These are phyloP conservation scores for Ophioninae sp. DNA, from an alignment of 2,888 invertebrate species.

Conservation along the genomic window DNA sequence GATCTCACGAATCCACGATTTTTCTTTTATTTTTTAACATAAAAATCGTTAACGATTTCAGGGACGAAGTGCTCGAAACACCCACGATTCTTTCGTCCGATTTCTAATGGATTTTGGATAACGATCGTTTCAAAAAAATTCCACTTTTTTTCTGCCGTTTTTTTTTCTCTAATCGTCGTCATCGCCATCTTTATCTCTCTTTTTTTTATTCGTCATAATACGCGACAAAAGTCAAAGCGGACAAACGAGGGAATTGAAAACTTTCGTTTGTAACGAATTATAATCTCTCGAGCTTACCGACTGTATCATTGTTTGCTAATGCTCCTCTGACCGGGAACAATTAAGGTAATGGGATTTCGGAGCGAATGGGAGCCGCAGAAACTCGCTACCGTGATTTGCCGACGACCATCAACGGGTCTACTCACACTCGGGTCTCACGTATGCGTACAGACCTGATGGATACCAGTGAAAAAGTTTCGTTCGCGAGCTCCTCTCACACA, in stretches of 20 bases:
- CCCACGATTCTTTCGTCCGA: neutral
- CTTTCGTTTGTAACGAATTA: conserved; percentile 43
- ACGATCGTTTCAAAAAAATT: neutral
- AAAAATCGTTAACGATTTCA: no score
- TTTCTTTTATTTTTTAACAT: no score
- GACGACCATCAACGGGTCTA: neutral
- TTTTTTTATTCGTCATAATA: neutral
- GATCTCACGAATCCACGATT: no score
- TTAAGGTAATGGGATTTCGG: conserved; percentile 54
- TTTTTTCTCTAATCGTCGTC: neutral
- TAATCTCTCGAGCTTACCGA: conserved; percentile 11
- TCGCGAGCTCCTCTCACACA: conserved; percentile 24
- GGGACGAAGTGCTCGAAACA: no score
- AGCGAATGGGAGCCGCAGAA: conserved; percentile 20
- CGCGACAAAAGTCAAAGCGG: conserved; percentile 3
- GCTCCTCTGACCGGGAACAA: conserved; percentile 52
- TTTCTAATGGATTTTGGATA: neutral
- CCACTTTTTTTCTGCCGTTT: neutral
- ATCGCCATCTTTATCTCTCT: no score
- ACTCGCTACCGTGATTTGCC: conserved; percentile 11
- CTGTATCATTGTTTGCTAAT: conserved; percentile 57
- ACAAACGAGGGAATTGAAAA: conserved; percentile 29
- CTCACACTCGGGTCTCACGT: neutral
- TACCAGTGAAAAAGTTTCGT: conserved; percentile 51
- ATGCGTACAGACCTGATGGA: no score